Conservation (phyloP, 2,888 invertebrate species). For the Scaptomyza reducta region DNA sequence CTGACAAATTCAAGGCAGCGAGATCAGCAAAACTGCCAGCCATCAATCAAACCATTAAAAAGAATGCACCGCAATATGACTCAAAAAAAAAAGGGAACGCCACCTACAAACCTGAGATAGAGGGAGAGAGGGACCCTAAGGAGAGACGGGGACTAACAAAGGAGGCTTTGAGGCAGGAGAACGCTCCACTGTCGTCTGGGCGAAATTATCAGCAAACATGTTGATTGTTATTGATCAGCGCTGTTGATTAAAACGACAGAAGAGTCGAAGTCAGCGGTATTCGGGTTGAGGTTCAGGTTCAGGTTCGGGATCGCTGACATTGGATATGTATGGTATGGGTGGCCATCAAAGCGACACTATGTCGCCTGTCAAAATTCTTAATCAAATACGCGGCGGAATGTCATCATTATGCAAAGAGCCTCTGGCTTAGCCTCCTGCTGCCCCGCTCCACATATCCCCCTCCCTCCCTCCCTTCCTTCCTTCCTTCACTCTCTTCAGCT, state of each 20-base stretch:
- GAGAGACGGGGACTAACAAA: background rate
- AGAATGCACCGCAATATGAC: conserved; percentile 77
- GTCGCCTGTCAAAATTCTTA: conserved; percentile 82
- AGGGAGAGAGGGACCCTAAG: background rate
- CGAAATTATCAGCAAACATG: conserved; percentile 80
- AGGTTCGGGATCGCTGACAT: conserved; percentile 52
- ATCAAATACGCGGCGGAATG: conserved; percentile 82
- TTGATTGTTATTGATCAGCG: conserved; percentile 81
- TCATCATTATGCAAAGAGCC: conserved; percentile 80
- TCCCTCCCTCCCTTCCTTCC: background rate
- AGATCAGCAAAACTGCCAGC: conserved; percentile 71
- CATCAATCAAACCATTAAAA: conserved; percentile 78
- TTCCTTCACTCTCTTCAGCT: background rate
- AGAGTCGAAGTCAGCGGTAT: conserved; percentile 15
- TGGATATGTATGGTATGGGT: conserved; percentile 78
- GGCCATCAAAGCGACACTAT: conserved; percentile 81
- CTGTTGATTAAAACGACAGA: conserved; percentile 76
- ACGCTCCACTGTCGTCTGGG: conserved; percentile 42
- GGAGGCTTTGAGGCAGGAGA: conserved; percentile 4
- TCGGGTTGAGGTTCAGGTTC: conserved; percentile 8
- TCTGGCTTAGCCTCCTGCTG: conserved; percentile 42
- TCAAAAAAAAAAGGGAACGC: conserved; percentile 56
- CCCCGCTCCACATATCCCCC: background rate
- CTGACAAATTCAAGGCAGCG: conserved; percentile 78
- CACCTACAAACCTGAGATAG: conserved; percentile 59